Percentiles rank a stretch among this genome's conserved stretches.
phyloP scores from a whole-genome alignment of 2,797 vertebrate genomes.

The Eulemur rubriventer region DNA sequence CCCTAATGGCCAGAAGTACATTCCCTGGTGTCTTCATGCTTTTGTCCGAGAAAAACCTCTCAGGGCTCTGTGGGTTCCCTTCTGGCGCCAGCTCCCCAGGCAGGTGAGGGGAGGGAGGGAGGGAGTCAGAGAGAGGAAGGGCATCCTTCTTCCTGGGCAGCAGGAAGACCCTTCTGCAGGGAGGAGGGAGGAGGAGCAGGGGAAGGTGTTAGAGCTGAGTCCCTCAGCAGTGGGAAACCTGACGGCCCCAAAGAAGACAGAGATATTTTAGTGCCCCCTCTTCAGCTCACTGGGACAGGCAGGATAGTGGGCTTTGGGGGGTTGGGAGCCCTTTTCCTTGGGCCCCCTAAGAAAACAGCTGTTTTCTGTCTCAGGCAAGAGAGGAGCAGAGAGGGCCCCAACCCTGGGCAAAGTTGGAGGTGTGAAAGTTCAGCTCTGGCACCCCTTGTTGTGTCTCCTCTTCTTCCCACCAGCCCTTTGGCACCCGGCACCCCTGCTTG shows the following conservation, averaged over 20 bases:
- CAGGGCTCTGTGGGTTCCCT: constrained; percentile 25
- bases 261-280: not conserved
- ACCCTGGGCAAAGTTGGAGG: not conserved
- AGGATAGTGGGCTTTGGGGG: not conserved
- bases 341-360: not conserved
- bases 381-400: not conserved
- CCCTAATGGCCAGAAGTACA: constrained; percentile 45
- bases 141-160: not conserved
- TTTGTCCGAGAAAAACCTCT: constrained; percentile 60
- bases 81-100: constrained; percentile 50
- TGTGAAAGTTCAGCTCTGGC: not conserved
- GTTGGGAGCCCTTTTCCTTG: not conserved
- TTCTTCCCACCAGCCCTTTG: not conserved
- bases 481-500: not conserved
- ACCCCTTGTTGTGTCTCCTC: not conserved
- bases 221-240: not conserved
- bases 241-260: not conserved
- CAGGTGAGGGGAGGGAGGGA: not conserved
- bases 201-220: not conserved
- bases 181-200: not conserved
- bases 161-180: not conserved
- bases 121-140: not conserved
- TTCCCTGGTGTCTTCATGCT: constrained; percentile 28
- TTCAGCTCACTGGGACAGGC: not conserved
- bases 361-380: not conserved